These are phyloP conservation scores for Momotus momota DNA, from an alignment of 2,797 vertebrate species.

Conservation along the genomic window DNA sequence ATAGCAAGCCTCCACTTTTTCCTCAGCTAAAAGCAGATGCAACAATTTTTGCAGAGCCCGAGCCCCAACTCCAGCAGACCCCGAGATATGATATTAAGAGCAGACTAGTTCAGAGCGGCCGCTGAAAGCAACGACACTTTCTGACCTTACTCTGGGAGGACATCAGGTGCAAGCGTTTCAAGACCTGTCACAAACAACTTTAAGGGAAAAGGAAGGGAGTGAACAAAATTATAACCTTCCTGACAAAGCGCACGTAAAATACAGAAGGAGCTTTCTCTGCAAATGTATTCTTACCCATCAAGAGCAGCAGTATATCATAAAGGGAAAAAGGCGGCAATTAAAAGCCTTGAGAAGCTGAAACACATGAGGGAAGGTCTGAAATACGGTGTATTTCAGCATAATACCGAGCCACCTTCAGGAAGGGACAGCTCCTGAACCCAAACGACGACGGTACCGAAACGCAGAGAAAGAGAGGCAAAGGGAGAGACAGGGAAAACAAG, in stretches of 20 bases:
- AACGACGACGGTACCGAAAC: not conserved
- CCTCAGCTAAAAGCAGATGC: slow-evolving; percentile 62
- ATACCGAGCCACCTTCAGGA: accelerated
- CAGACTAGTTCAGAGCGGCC: not conserved
- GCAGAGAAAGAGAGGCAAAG: not conserved
- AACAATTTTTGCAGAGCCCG: slow-evolving; percentile 47
- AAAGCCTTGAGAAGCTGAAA: slow-evolving; percentile 60
- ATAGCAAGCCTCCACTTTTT: slow-evolving; percentile 45
- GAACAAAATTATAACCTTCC: slow-evolving; percentile 70
- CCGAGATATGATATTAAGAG: slow-evolving; percentile 5
- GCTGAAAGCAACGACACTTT: slow-evolving; percentile 51
- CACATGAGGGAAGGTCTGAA: slow-evolving; percentile 31
- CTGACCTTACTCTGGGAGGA: slow-evolving; percentile 56
- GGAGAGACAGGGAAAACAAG: not conserved
- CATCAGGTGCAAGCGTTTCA: slow-evolving; percentile 51
- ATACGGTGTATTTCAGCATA: not conserved
- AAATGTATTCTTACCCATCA: slow-evolving; percentile 56
- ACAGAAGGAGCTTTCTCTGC: slow-evolving; percentile 42
- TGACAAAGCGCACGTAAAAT: slow-evolving; percentile 62
- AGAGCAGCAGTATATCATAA: slow-evolving; percentile 65
- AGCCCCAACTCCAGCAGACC: slow-evolving; percentile 60
- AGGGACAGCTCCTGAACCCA: not conserved
- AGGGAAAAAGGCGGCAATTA: slow-evolving; percentile 70
- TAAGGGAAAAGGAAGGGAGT: slow-evolving; percentile 52
- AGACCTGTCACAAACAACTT: slow-evolving; percentile 69